Conservation (phyloP, 2,888 invertebrate genomes). For the Xanthia togata region DNA sequence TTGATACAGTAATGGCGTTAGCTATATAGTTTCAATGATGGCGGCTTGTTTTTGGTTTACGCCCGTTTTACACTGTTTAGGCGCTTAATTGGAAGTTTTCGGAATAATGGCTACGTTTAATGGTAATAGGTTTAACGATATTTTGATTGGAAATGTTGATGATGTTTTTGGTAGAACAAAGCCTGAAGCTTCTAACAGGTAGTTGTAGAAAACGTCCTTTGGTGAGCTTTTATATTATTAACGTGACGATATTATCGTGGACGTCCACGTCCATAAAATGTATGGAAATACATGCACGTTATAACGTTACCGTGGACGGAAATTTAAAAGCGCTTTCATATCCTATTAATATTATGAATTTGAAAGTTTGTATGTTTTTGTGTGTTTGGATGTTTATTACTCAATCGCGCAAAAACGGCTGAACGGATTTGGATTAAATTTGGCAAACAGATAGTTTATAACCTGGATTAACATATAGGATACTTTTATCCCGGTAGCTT, state of each 20-base stretch:
- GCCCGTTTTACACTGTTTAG: conserved; percentile 37
- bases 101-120: conserved; percentile 39
- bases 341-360: too few relatives aligned
- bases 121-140: conserved; percentile 25
- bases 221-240: background rate
- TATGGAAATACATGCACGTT: background rate
- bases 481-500: too few relatives aligned
- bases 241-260: background rate
- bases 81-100: conserved; percentile 42
- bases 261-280: background rate
- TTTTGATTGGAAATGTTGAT: conserved; percentile 43
- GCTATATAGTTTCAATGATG: conserved; percentile 44
- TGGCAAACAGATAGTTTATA: too few relatives aligned
- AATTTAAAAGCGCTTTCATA: background rate
- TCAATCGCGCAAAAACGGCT: too few relatives aligned
- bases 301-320: background rate
- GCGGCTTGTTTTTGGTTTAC: conserved; percentile 32
- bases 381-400: too few relatives aligned
- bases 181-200: background rate
- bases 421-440: too few relatives aligned
- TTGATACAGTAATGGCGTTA: conserved; percentile 41
- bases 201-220: background rate
- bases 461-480: too few relatives aligned
- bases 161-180: background rate
- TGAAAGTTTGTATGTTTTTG: too few relatives aligned